Evolutionary conservation across 2,113 vertebrate genomes (phyloP).

Genomic region (Perca flavescens): DNA sequence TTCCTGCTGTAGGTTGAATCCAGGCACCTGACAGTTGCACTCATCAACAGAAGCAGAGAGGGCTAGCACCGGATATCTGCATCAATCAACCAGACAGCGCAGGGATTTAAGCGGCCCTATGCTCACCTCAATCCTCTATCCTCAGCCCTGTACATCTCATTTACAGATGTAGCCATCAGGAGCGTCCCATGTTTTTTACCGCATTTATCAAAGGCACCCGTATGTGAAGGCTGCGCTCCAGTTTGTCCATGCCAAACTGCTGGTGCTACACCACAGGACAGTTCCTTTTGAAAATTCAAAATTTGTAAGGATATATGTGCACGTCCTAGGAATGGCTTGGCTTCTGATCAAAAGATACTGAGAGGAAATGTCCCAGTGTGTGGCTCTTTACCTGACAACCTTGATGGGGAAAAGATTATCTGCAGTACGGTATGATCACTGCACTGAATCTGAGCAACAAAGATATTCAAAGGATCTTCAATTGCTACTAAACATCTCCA

Average conservation of each 20-base stretch:
- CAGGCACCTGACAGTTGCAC: conserved; percentile 64
- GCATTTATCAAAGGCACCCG: conserved; percentile 47
- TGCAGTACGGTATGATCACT: not conserved
- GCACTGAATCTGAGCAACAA: not conserved
- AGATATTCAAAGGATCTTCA: not conserved
- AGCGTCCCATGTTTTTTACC: conserved; percentile 11
- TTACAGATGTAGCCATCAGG: conserved; percentile 68
- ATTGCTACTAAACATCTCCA: not conserved
- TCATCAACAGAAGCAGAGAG: conserved; percentile 55
- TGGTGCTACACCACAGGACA: not conserved
- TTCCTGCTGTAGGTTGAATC: conserved; percentile 19
- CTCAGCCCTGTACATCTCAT: conserved; percentile 63
- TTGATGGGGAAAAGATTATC: not conserved
- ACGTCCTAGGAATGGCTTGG: not conserved
- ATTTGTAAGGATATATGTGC: not conserved
- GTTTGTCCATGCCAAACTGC: conserved; percentile 6
- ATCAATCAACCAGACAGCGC: conserved; percentile 76
- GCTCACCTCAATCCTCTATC: conserved; percentile 54
- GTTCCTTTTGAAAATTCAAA: conserved; percentile 3
- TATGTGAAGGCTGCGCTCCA: not conserved
- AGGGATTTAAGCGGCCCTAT: conserved; percentile 60
- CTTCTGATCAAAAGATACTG: conserved; percentile 13
- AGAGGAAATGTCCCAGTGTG: not conserved
- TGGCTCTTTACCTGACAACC: not conserved
- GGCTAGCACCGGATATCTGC: conserved; percentile 66